Base-by-base conservation (phyloP, 2,888 invertebrate species). In the Lydus trimaculatus region DNA sequence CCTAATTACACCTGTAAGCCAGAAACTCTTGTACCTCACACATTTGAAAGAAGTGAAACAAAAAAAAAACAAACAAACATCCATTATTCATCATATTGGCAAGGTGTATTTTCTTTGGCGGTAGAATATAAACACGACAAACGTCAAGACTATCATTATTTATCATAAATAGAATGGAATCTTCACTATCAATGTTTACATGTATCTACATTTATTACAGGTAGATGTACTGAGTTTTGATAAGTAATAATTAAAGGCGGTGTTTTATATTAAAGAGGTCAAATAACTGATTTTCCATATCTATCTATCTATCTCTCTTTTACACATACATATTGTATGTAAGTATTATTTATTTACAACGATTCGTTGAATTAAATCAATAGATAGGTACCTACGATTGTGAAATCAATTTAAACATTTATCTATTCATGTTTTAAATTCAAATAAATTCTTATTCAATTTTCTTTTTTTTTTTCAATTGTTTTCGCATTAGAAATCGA, bases 391-490 rank as follows among this genome's bases (percentile, higher is more conserved):
- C n/a, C n/a, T n/a, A 56, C 20, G 20, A 25, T 56, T 56, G 25
- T 56, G 56, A 56, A 56, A 56, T 56, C 56, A 56, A 56, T 56
- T 56, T 56, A 28, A 56, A 56, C 28, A 56, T 56, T 56, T 56
- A 56, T 56, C 56, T 56, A 56, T 28, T 28, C 15, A 25, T 56
- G 7, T 28, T 20, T 23, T 15, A 15, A 11, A 43, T n/a, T 43
- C 15, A 56, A 28, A 56, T 28, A 56, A 56, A 28, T 56, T 15
- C 28, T 28, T 56, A 56, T 56, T 56, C 28, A 28, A n/a, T n/a
- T n/a, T n/a, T n/a, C n/a, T n/a, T n/a, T n/a, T n/a, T 5, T 56
- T 56, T 56, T 56, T 28, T 56, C 56, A 8, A 28, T 25, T 28
- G 25, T 25, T 52, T 23, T 52, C 13, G 52, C 48, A 48, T 6